Percentiles rank a stretch among this genome's conserved stretches.
Evolutionary conservation across 2,113 vertebrate genomes (phyloP).

Genomic region (Zeus faber): DNA sequence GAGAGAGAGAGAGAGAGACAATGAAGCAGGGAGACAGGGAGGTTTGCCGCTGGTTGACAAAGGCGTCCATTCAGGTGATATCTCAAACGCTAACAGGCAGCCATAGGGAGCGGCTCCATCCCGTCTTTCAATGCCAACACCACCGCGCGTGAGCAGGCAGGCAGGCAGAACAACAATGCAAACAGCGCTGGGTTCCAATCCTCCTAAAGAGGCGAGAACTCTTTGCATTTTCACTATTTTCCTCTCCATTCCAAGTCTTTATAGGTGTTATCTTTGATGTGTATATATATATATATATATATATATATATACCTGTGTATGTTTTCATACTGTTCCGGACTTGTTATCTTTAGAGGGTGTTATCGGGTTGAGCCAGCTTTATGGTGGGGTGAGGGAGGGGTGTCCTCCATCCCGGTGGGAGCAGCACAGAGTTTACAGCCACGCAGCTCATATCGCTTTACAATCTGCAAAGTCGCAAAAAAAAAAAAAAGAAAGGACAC

Average conservation of each 20-base stretch:
- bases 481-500: background rate
- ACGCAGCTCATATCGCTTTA: slow-evolving; percentile 21
- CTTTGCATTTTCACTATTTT: too few relatives aligned
- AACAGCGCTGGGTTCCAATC: too few relatives aligned
- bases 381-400: slow-evolving; percentile 16
- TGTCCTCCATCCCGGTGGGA: background rate
- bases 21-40: background rate
- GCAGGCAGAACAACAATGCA: slow-evolving; percentile 1
- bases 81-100: slow-evolving; percentile 44
- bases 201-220: too few relatives aligned
- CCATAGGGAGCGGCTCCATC: slow-evolving; percentile 30
- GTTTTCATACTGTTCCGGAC: slow-evolving; percentile 29
- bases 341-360: slow-evolving; percentile 41
- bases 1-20: too few relatives aligned
- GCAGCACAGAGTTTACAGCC: background rate
- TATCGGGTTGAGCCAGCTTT: slow-evolving; percentile 41
- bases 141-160: slow-evolving; percentile 1
- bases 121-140: slow-evolving; percentile 38
- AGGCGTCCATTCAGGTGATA: slow-evolving; percentile 44
- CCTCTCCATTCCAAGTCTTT: too few relatives aligned
- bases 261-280: too few relatives aligned
- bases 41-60: slow-evolving; percentile 17
- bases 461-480: background rate
- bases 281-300: too few relatives aligned
- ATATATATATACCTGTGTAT: too few relatives aligned